A percentile compares a stretch with the other conserved stretches of the same genome.
Conservation (phyloP, 2,113 vertebrate genomes). For the Eulemur macaco region DNA sequence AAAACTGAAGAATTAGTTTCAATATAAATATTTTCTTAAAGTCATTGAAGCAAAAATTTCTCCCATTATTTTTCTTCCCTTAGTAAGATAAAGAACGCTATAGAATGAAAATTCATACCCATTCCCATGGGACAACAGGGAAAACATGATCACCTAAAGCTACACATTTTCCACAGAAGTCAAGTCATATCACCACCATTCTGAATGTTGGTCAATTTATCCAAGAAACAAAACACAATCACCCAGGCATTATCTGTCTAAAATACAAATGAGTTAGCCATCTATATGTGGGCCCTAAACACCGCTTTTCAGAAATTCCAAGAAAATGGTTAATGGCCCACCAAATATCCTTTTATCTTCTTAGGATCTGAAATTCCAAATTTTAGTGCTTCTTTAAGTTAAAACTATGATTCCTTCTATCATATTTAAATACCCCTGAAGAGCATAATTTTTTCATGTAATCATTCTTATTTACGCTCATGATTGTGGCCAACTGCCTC, state of each 20-base stretch:
- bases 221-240: neutral
- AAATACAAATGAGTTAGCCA: neutral
- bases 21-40: conserved; percentile 25
- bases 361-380: neutral
- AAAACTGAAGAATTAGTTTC: neutral
- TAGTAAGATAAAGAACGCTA: neutral
- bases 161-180: neutral
- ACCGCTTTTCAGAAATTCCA: neutral
- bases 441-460: neutral
- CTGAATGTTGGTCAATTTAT: neutral
- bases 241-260: neutral
- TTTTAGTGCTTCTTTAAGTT: neutral
- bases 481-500: neutral
- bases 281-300: neutral
- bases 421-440: neutral
- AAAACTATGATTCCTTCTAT: neutral
- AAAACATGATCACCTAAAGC: neutral
- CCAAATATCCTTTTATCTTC: neutral
- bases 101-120: neutral
- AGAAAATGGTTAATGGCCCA: neutral
- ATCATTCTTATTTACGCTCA: neutral
- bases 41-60: neutral
- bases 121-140: neutral
- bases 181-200: neutral
- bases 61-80: neutral